Evolutionary conservation across 2,888 invertebrate species (phyloP).

Genomic region (Agrilus cyanescens): DNA sequence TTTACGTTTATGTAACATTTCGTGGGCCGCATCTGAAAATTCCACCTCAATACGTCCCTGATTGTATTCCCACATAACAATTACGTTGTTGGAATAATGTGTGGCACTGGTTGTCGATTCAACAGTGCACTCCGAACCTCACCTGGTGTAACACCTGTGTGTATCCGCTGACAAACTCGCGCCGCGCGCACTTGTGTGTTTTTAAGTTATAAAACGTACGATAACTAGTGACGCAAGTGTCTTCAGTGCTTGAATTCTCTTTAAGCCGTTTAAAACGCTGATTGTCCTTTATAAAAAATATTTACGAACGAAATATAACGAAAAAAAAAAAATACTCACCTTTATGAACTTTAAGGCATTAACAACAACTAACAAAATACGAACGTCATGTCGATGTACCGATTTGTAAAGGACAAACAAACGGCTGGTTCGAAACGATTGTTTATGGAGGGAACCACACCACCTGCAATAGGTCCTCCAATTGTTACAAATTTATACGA

Average conservation of each 20-base stretch:
- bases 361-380: neutral
- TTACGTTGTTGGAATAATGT: neutral
- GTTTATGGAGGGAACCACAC: slow-evolving; percentile 60
- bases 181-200: slow-evolving; percentile 11
- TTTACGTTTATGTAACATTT: neutral
- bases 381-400: slow-evolving; percentile 47
- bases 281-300: too few species aligned
- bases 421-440: slow-evolving; percentile 46
- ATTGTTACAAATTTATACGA: slow-evolving; percentile 30
- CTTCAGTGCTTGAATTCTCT: too few species aligned
- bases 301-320: too few species aligned
- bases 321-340: too few species aligned
- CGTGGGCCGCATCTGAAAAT: slow-evolving; percentile 1
- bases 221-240: too few species aligned
- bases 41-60: slow-evolving; percentile 28
- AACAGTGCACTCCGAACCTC: slow-evolving; percentile 30
- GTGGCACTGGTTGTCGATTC: slow-evolving; percentile 7
- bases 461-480: slow-evolving; percentile 24
- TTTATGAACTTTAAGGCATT: too few species aligned
- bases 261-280: too few species aligned
- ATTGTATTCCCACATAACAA: slow-evolving; percentile 9
- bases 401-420: slow-evolving; percentile 59
- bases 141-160: slow-evolving; percentile 33
- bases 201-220: slow-evolving; percentile 2
- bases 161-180: slow-evolving; percentile 5